Base-by-base conservation (phyloP, 2,888 invertebrate genomes). In the Acrobasis consociella region DNA sequence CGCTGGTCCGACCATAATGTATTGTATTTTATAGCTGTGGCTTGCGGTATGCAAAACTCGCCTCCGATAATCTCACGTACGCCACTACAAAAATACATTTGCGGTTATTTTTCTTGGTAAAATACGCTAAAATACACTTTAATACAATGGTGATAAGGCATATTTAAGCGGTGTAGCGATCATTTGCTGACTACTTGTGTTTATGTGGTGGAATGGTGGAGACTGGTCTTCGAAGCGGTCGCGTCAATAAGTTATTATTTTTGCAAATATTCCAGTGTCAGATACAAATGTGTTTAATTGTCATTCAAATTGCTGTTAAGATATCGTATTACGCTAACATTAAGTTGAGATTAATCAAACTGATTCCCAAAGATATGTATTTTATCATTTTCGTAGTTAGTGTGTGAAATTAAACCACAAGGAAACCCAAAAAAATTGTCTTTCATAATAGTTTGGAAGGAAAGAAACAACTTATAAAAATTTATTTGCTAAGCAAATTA, bases 11-110 rank as follows among this genome's bases (percentile, higher is more conserved):
- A 80, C 86, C 87, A 80, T 89, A 86, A 89, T 85, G 85, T 87
- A 82, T 85, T 85, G 84, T 86, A 86, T 85, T 89, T 89, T 89
- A 89, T 85, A 80, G 77, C 79, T 81, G 77, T 81, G 87, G 86
- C 86, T 85, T 81, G 87, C 80, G 86, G 86, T 89, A 88, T 89
- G 88, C 86, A 87, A 87, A 87, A 87, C 87, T 82, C 72, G 83
- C 82, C 86, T 87, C 84, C 86, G 78, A 86, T 87, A 89, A 86
- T 87, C 85, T 83, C 78, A 77, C 78, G 74, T 80, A 73, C 74
- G 74, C 80, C 78, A 80, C 79, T 69, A 75, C 82, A 78, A 80
- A 76, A 64, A 79, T 80, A 73, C 73, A 72, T 78, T 78, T 85
- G 72, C 84, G 63, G 72, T 65, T 69, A 62, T 61, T 51, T 56